Evolutionary conservation across 2,888 invertebrate species (phyloP).

Genomic region (Stenichneumon culpator): DNA sequence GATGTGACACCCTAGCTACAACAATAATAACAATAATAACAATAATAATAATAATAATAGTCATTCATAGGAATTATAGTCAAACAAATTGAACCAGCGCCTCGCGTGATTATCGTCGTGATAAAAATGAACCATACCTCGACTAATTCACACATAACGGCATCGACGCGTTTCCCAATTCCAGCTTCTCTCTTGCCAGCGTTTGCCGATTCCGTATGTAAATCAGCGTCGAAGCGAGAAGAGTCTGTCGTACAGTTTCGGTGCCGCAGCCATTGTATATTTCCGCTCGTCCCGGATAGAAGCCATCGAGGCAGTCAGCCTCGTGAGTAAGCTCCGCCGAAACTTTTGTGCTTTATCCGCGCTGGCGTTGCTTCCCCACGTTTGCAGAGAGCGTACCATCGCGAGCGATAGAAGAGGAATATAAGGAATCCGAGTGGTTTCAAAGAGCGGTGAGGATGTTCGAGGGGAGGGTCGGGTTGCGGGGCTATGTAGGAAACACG

Average conservation of each 20-base stretch:
- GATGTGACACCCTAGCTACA: no score
- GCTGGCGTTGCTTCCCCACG: conserved; percentile 25
- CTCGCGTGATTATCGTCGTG: neutral
- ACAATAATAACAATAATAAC: no score
- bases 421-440: conserved; percentile 26
- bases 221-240: neutral
- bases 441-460: conserved; percentile 42
- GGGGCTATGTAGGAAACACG: conserved; percentile 55
- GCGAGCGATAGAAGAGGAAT: neutral
- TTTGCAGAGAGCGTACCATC: neutral
- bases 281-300: conserved; percentile 32
- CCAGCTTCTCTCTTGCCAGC: neutral
- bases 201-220: neutral
- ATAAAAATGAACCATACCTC: neutral
- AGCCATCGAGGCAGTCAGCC: conserved; percentile 45
- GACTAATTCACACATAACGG: neutral
- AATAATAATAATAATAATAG: no score
- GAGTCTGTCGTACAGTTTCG: neutral
- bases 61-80: no score
- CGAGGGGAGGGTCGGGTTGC: conserved; percentile 20
- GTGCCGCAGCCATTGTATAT: conserved; percentile 6
- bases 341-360: conserved; percentile 62
- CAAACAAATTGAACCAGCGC: neutral
- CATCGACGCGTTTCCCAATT: neutral
- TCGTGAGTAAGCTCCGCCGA: conserved; percentile 52